These are phyloP conservation scores for Peromyscus nudipes DNA, from an alignment of 2,797 vertebrate species.

Conservation along the genomic window DNA sequence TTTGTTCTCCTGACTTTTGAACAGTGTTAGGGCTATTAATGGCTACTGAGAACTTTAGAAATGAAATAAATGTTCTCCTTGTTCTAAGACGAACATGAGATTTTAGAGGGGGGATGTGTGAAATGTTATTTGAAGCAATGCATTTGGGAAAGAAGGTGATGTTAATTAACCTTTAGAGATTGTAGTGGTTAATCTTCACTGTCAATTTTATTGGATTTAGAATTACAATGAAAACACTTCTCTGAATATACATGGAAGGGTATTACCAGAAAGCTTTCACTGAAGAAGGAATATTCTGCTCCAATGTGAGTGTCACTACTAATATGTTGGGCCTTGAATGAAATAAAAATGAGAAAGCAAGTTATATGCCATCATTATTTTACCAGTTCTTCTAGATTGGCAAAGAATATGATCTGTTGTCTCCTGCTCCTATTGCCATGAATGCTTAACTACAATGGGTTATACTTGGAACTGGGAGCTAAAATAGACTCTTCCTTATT, in stretches of 20 bases:
- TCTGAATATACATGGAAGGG: not conserved
- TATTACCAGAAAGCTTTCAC: not conserved
- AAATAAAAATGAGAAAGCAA: not conserved
- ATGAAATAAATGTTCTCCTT: not conserved
- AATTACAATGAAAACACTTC: not conserved
- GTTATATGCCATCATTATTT: not conserved
- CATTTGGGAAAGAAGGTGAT: not conserved
- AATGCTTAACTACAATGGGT: not conserved
- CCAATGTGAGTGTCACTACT: not conserved
- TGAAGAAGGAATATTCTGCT: not conserved
- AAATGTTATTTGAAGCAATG: not conserved
- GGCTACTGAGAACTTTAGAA: not conserved
- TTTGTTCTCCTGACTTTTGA: not conserved
- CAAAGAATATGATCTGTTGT: not conserved
- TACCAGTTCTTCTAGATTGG: too few species aligned
- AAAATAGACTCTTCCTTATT: not conserved
- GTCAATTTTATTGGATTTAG: not conserved
- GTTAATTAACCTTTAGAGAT: slow-evolving; percentile 23
- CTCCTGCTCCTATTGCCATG: not conserved
- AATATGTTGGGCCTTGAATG: not conserved
- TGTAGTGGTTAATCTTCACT: not conserved
- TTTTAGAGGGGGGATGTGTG: not conserved
- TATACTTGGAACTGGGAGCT: too few species aligned
- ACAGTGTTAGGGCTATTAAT: not conserved
- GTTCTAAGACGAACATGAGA: not conserved